Evolutionary conservation across 1,140 invertebrate species (phyloP), one percentile per base, ranked within the genome.

Genomic region (Saccostrea glomerata): DNA sequence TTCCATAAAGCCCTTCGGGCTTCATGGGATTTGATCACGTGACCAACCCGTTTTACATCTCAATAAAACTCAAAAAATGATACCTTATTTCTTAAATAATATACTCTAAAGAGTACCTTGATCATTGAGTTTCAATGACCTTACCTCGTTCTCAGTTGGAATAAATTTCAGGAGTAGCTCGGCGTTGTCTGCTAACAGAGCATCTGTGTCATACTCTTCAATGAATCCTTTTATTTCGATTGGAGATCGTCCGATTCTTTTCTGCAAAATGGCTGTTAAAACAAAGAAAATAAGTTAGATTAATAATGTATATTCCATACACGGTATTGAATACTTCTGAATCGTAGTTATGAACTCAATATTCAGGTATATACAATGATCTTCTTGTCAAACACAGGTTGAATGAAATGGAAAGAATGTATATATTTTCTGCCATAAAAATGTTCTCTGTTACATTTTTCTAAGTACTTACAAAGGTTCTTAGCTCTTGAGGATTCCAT

Each of bases 111-210:
- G 47, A 7, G 6, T 30, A 82, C 0, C n/a, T 63, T 77, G 70
- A 36, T 25, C 70, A 12, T 17, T 17, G 2, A 55, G 2, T 82
- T 11, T 15, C 13, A 25, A 17, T 30, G 25, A 17, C 9, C 47
- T 7, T 30, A 88, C 87, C 70, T 88, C 87, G 3, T 20, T 58
- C 23, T 88, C 87, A 2, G 83, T 85, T 20, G 87, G 87, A 36
- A 88, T 85, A 30, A 88, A 88, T n/a, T 85, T 84, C 7, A 85
- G 84, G 11, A 88, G 84, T 17, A 88, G 47, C 36, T 88, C 87
- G 4, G 87, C 87, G 58, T 85, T 85, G 66, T 88, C 87, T 1
- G 66, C 15, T 47, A 54, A 55, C 0, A 86, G 66, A 11, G 84
- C 63, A 58, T 85, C 54, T n/a, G 85, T 63, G 17, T 70, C 85